Evolutionary conservation across 2,888 invertebrate genomes (phyloP).

Genomic region (Mythimna impura): DNA sequence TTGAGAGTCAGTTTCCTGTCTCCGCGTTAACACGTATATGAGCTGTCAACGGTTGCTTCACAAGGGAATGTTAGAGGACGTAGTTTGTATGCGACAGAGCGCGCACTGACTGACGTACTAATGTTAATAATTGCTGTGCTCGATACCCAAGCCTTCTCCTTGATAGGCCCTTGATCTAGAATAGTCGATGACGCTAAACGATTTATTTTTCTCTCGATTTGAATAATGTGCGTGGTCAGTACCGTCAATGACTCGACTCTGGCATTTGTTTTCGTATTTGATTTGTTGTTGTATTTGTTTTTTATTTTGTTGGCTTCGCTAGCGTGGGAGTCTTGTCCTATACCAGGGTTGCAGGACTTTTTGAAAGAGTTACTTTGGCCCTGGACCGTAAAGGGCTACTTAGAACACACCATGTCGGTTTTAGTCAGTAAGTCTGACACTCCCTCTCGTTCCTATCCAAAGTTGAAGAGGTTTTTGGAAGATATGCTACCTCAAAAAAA

Average conservation of each 20-base stretch:
- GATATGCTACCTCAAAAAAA: too few relatives aligned
- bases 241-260: background rate
- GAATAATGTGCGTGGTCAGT: background rate
- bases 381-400: too few relatives aligned
- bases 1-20: background rate
- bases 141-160: conserved; percentile 68
- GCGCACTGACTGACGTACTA: conserved; percentile 51
- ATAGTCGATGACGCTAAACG: conserved; percentile 61
- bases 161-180: conserved; percentile 77
- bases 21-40: conserved; percentile 32
- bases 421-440: too few relatives aligned
- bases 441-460: too few relatives aligned
- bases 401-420: too few relatives aligned
- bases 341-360: too few relatives aligned
- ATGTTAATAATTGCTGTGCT: conserved; percentile 65
- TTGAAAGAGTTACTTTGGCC: too few relatives aligned
- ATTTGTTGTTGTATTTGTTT: background rate
- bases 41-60: conserved; percentile 76
- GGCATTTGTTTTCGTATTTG: background rate
- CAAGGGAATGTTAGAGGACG: conserved; percentile 76
- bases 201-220: conserved; percentile 52
- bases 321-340: background rate
- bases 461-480: too few relatives aligned
- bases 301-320: background rate
- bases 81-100: conserved; percentile 77